Conservation (phyloP, 2,797 vertebrate genomes). For the Syngnathus acus region DNA sequence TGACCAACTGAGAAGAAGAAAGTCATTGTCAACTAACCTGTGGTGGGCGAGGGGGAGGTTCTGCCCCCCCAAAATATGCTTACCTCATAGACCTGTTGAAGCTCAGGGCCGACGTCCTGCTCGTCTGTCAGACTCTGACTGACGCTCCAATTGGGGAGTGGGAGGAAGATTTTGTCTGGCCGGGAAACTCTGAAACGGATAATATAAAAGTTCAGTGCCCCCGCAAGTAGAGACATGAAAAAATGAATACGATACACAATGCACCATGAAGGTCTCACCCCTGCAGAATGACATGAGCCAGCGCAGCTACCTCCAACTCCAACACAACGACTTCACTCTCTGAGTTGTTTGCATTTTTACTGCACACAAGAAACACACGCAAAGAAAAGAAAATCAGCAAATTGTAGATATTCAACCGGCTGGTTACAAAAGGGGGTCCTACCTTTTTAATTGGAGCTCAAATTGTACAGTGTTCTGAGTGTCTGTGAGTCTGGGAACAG, state of each 20-base stretch:
- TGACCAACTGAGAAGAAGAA: slow-evolving; percentile 71
- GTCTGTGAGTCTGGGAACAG: slow-evolving; percentile 77
- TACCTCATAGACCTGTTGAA: slow-evolving; percentile 87
- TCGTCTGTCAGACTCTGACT: slow-evolving; percentile 64
- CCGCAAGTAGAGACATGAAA: background rate
- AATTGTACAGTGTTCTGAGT: slow-evolving; percentile 74
- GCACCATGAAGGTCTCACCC: slow-evolving; percentile 65
- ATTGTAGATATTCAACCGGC: too few relatives aligned
- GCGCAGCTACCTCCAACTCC: slow-evolving; percentile 73
- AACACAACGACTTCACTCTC: slow-evolving; percentile 77
- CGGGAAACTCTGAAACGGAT: slow-evolving; percentile 73
- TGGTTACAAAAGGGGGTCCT: slow-evolving; percentile 9
- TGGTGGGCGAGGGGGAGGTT: too few relatives aligned
- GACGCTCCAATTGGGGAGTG: slow-evolving; percentile 69
- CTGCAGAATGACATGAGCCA: slow-evolving; percentile 75
- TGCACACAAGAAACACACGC: too few relatives aligned
- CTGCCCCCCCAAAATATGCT: too few relatives aligned
- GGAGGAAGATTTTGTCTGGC: slow-evolving; percentile 79
- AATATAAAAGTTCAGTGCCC: background rate
- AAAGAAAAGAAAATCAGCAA: background rate
- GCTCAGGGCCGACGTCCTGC: slow-evolving; percentile 76
- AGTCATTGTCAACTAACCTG: background rate
- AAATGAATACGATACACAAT: background rate
- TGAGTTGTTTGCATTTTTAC: slow-evolving; percentile 90
- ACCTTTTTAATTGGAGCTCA: slow-evolving; percentile 87